Evolutionary conservation across 2,888 invertebrate species (phyloP), one percentile per base, ranked within the genome.

Genomic region (Tuberolachnus salignus): DNA sequence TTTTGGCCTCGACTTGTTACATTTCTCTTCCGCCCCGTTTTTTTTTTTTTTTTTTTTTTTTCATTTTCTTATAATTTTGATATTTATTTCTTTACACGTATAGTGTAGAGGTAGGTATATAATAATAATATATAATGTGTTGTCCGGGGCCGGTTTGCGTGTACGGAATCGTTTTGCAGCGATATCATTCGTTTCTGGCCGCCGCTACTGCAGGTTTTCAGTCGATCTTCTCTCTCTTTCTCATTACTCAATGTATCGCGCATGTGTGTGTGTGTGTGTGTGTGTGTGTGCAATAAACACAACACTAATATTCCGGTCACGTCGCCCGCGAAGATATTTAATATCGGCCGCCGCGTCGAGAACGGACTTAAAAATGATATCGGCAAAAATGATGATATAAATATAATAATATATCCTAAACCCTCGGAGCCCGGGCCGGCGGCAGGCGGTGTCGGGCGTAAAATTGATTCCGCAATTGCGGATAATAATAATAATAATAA

Each of bases 281-380:
- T 34, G 34, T 34, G 34, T 23, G 57, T 13, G 34, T n/a, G 51
- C 11, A 59, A 67, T 59, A 59, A 23, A 69, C 78, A 11, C 57
- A 10, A n/a, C 53, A 16, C 55, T 49, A 4, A n/a, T 34, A 78
- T 78, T 57, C 69, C 51, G 69, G 23, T 69, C 78, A 78, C 78
- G 78, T 78, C 10, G 1, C 1, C 46, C 11, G 34, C 78, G 34
- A 13, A 59, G 69, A 69, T 69, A 78, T 78, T 78, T 69, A 78
- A 78, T 75, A 70, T 70, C 34, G 3, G 34, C 34, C n/a, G 69
- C 49, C 59, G 26, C 74, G 64, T 66, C 44, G 11, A 51, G 64
- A 66, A 26, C 19, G 64, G 66, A 59, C 55, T 67, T 42, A 69
- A 69, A 78, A 78, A 69, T 78, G 16, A 69, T 78, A 69, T 67